Evolutionary conservation across 2,888 invertebrate species (phyloP), one percentile per base, ranked within the genome.

Genomic region (Myopa testacea): DNA sequence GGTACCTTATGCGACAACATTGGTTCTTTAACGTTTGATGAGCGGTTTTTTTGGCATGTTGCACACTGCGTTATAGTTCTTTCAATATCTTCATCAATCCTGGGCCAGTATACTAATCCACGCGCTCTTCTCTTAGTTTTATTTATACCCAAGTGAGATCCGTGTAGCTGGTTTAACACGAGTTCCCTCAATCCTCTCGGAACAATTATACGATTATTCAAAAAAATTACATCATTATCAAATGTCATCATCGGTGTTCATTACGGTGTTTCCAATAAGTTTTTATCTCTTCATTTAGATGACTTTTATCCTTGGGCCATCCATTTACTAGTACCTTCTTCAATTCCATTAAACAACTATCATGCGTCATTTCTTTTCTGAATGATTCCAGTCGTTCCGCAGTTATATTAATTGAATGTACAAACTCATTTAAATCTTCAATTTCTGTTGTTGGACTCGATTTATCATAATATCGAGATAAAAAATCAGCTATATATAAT

Each of bases 111-210:
- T 58, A 84, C 65, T 52, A 83, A 72, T 63, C 80, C 75, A 65
- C 79, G 79, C n/a, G 83, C 83, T 80, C 82, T 81, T 16, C 65
- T 38, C 79, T 83, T 84, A 19, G 80, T 82, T 79, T 85, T 84
- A 75, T 81, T 81, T 52, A 83, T 80, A 26, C 84, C 84, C 58
- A 84, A 80, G 75, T 85, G 83, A 34, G 83, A 67, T 79, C 78
- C 81, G 78, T 84, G 85, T 16, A 84, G 78, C 10, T 82, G 55
- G 67, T 79, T 70, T 10, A 84, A 40, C 74, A 82, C 80, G 7
- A 80, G 60, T 40, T 77, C 63, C 52, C 80, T 76, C 38, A 83
- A 75, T n/a, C 72, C 50, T 63, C 37, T 52, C 14, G 78, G 80
- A 26, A 26, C 26, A 26, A 26, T 26, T 26, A 26, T 26, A 26